phyloP scores from a whole-genome alignment of 2,888 invertebrate species.

The Cheiracanthium punctorium region DNA sequence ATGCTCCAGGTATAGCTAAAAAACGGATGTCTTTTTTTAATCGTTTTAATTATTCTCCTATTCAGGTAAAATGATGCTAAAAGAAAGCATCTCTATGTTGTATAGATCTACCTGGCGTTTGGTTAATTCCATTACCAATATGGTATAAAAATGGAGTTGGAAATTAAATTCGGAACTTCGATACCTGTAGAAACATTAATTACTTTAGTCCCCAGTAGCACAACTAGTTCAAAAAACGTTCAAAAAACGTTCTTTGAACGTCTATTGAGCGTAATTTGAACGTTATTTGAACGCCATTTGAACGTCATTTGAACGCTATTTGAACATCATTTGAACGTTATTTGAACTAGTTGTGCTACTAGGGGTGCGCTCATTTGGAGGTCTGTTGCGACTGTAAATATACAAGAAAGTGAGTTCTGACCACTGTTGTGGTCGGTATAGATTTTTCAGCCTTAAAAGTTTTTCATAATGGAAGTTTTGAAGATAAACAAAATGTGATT shows the following conservation, averaged over 20 bases:
- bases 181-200: slow-evolving; percentile 2
- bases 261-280: no score
- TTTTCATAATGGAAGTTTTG: slow-evolving; percentile 15
- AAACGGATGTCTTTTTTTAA: slow-evolving; percentile 11
- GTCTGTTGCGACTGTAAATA: slow-evolving; percentile 53
- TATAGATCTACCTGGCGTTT: no score
- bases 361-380: slow-evolving; percentile 49
- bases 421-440: slow-evolving; percentile 19
- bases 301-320: no score
- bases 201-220: no score
- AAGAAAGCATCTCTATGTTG: slow-evolving; percentile 16
- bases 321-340: no score
- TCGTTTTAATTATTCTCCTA: slow-evolving; percentile 5
- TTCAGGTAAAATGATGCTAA: slow-evolving; percentile 18
- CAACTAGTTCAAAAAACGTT: no score
- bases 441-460: slow-evolving; percentile 25
- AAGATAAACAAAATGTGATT: slow-evolving; percentile 4
- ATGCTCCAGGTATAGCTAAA: slow-evolving; percentile 44
- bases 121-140: slow-evolving; percentile 48
- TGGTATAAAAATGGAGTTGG: slow-evolving; percentile 29
- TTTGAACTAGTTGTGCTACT: no score
- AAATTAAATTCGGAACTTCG: slow-evolving; percentile 36
- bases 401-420: slow-evolving; percentile 42
- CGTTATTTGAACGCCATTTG: no score
- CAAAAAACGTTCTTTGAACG: no score